A percentile compares a stretch with the other conserved stretches of the same genome.
These are phyloP conservation scores for Hirtodrosophila cameraria DNA, from an alignment of 2,888 invertebrate genomes.

Conservation along the genomic window DNA sequence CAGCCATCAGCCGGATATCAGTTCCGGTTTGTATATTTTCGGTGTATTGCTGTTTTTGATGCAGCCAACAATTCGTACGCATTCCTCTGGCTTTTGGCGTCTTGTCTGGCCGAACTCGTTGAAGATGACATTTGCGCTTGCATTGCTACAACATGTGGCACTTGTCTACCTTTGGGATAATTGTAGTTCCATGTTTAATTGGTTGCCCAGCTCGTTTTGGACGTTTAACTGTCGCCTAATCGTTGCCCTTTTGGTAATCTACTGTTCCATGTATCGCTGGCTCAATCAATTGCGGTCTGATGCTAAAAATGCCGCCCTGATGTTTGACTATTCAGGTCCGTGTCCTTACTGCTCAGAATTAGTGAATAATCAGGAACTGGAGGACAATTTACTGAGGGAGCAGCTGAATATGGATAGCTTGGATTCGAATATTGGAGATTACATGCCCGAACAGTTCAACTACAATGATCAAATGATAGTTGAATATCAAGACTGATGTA, in stretches of 20 bases:
- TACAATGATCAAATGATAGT: too few relatives aligned
- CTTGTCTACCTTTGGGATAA: slow-evolving; percentile 31
- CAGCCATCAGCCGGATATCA: too few relatives aligned
- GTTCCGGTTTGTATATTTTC: too few relatives aligned
- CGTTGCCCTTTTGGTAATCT: slow-evolving; percentile 14
- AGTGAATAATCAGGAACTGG: neutral
- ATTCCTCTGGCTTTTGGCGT: neutral
- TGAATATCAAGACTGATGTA: too few relatives aligned
- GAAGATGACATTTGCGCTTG: slow-evolving; percentile 23
- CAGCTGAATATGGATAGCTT: too few relatives aligned
- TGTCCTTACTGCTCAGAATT: slow-evolving; percentile 6
- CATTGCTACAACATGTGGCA: slow-evolving; percentile 44
- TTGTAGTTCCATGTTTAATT: slow-evolving; percentile 19
- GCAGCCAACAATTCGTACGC: too few relatives aligned
- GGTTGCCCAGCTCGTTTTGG: neutral
- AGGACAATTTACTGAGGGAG: too few relatives aligned
- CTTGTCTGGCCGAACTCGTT: slow-evolving; percentile 16
- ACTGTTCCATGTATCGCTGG: slow-evolving; percentile 22
- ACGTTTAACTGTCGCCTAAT: slow-evolving; percentile 19
- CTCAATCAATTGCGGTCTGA: slow-evolving; percentile 3
- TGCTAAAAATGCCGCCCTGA: too few relatives aligned
- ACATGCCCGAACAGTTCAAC: too few relatives aligned
- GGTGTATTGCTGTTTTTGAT: too few relatives aligned
- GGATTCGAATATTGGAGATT: too few relatives aligned
- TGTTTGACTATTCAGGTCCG: neutral